phyloP scores from a whole-genome alignment of 2,113 vertebrate genomes.

The Hemiprocne comata region DNA sequence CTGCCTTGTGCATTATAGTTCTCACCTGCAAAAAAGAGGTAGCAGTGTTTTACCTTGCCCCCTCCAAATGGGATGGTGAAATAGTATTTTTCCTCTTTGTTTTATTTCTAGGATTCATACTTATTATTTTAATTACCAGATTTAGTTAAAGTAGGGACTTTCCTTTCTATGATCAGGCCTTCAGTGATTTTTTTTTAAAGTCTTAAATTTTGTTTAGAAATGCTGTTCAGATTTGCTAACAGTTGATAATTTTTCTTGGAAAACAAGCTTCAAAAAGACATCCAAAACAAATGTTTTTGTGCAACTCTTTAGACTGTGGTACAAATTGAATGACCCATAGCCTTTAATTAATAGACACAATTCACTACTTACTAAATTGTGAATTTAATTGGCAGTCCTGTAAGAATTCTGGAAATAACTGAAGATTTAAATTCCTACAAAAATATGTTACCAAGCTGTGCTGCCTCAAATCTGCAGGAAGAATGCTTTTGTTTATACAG shows the following conservation, averaged over 20 bases:
- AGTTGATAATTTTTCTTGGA: background rate
- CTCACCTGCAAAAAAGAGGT: background rate
- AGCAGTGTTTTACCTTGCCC: background rate
- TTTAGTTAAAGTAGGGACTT: background rate
- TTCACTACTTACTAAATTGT: background rate
- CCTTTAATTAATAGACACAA: conserved; percentile 14
- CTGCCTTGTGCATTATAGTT: background rate
- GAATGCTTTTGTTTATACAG: conserved; percentile 44
- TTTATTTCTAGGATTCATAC: background rate
- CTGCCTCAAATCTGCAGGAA: conserved; percentile 32
- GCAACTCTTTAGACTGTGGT: background rate
- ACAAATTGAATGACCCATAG: background rate
- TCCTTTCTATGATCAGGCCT: background rate
- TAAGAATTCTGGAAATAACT: conserved; percentile 36
- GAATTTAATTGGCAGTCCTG: background rate
- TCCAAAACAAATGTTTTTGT: background rate
- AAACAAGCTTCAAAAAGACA: background rate
- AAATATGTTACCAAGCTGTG: background rate
- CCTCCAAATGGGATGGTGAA: background rate
- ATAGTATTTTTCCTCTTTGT: background rate
- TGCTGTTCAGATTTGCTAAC: background rate
- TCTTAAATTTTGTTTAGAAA: background rate
- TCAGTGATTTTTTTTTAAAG: background rate
- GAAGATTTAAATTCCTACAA: conserved; percentile 19
- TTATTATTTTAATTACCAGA: background rate